Conservation (phyloP, 2,113 vertebrate species). For the Odontesthes bonariensis region DNA sequence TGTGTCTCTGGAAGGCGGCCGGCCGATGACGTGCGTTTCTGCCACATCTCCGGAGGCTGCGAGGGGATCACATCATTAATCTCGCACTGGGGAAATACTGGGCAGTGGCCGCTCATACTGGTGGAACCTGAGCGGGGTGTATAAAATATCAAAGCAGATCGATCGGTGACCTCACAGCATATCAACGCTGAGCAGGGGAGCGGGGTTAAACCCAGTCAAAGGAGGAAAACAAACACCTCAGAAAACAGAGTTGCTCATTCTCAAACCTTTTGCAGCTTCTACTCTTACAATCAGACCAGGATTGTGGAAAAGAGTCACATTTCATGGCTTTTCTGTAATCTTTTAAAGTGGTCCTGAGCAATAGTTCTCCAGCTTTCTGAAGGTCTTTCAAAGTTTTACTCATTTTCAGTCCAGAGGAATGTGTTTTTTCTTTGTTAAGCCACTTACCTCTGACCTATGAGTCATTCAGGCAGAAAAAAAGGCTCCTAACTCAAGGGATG, state of each 20-base stretch:
- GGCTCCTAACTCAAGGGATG: too few species aligned
- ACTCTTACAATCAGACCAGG: conserved; percentile 22
- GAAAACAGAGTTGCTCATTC: conserved; percentile 30
- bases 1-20: background rate
- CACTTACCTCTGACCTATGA: too few species aligned
- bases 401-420: too few species aligned
- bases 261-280: conserved; percentile 16
- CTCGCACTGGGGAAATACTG: conserved; percentile 46
- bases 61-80: conserved; percentile 47
- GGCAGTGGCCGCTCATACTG: conserved; percentile 30
- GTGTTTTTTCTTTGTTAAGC: too few species aligned
- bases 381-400: too few species aligned
- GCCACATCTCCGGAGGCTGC: conserved; percentile 20
- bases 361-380: too few species aligned
- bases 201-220: conserved; percentile 50
- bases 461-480: too few species aligned
- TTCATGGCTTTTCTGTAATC: too few species aligned
- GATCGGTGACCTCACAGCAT: conserved; percentile 62
- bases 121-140: conserved; percentile 48
- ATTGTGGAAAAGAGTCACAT: too few species aligned
- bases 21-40: conserved; percentile 8
- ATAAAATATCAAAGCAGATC: conserved; percentile 75
- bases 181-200: conserved; percentile 16
- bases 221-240: conserved; percentile 51
- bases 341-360: too few species aligned